These are phyloP conservation scores for Pinna nobilis DNA, from an alignment of 1,140 invertebrate genomes.

Conservation along the genomic window DNA sequence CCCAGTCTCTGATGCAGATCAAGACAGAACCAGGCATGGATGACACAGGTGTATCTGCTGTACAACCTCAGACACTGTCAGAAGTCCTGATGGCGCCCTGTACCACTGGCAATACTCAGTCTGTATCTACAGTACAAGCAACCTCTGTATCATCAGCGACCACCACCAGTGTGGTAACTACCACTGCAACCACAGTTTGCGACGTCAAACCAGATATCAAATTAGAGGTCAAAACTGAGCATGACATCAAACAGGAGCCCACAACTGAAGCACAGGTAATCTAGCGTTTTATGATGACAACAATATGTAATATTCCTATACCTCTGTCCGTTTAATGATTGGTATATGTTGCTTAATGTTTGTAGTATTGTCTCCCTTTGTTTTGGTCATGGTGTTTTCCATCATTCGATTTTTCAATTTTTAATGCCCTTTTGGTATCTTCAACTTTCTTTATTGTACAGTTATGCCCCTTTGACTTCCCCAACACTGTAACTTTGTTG, in stretches of 20 bases:
- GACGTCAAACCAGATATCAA: slow-evolving; percentile 78
- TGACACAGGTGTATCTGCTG: slow-evolving; percentile 30
- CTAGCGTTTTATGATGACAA: no score
- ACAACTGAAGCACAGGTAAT: slow-evolving; percentile 70
- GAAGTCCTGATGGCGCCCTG: slow-evolving; percentile 48
- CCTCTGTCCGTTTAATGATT: no score
- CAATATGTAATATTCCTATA: no score
- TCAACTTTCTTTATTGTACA: no score
- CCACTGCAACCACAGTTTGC: slow-evolving; percentile 33
- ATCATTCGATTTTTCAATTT: no score
- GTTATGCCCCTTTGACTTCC: no score
- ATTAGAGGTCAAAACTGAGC: slow-evolving; percentile 52
- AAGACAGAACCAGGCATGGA: slow-evolving; percentile 45
- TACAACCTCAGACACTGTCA: slow-evolving; percentile 47
- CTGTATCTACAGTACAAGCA: slow-evolving; percentile 20
- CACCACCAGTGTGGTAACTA: slow-evolving; percentile 44
- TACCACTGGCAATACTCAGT: slow-evolving; percentile 33
- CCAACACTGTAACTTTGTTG: no score
- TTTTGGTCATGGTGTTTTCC: no score
- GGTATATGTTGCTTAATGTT: no score
- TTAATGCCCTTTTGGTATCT: no score
- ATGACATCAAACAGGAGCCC: slow-evolving; percentile 65
- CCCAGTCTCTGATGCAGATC: slow-evolving; percentile 20
- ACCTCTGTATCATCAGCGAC: slow-evolving; percentile 20
- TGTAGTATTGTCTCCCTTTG: no score